Conservation (phyloP, 2,113 vertebrate genomes). For the Terrapene triunguis region DNA sequence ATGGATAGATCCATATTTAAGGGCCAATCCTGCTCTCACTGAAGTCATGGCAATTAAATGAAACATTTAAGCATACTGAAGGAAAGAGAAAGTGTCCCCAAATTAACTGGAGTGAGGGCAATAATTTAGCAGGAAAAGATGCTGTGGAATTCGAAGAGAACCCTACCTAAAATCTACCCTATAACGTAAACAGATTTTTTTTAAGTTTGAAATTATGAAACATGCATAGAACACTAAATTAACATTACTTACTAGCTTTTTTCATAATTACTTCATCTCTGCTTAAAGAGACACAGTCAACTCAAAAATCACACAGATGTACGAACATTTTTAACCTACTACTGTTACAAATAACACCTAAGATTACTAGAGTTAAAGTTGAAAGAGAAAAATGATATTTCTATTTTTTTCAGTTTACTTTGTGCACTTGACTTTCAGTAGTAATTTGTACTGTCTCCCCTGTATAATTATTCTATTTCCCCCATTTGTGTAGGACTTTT, state of each 20-base stretch:
- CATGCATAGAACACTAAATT: background rate
- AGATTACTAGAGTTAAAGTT: background rate
- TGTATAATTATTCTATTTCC: background rate
- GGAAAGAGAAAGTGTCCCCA: background rate
- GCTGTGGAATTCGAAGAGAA: background rate
- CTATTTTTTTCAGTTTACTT: background rate
- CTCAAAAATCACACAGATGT: accelerated
- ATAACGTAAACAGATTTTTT: background rate
- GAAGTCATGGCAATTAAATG: background rate
- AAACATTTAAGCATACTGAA: background rate
- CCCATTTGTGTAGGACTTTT: background rate
- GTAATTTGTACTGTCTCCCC: background rate
- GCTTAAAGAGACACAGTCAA: background rate
- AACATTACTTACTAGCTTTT: background rate
- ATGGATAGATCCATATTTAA: background rate
- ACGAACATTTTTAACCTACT: background rate
- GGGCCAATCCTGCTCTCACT: background rate
- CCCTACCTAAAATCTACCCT: background rate
- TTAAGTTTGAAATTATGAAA: background rate
- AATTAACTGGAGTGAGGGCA: background rate
- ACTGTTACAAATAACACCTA: background rate
- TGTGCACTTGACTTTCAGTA: background rate
- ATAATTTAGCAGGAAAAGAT: background rate
- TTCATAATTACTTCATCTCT: background rate
- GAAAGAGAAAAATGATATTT: background rate